Percentiles rank a stretch among this genome's conserved stretches.
Conservation (phyloP, 2,888 invertebrate species). For the Rhaphigaster nebulosa region DNA sequence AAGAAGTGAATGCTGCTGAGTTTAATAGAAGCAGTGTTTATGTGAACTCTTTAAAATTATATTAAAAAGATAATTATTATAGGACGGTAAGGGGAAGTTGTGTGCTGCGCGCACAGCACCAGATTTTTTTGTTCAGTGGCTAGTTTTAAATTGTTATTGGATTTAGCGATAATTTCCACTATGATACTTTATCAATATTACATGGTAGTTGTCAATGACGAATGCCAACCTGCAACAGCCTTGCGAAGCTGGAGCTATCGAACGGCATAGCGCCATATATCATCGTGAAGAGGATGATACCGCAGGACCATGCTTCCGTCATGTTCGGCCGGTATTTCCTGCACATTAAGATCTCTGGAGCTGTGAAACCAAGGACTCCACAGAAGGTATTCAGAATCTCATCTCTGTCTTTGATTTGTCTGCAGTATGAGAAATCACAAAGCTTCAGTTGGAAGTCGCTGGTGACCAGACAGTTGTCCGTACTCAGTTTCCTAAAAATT, state of each 20-base stretch:
- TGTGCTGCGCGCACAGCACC: too few species aligned
- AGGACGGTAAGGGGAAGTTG: too few species aligned
- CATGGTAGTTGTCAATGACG: neutral
- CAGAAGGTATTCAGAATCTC: conserved; percentile 1
- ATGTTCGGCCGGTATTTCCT: neutral
- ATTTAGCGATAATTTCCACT: too few species aligned
- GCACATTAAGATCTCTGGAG: conserved; percentile 52
- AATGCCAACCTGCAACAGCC: conserved; percentile 13
- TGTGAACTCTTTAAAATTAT: too few species aligned
- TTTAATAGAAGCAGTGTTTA: too few species aligned
- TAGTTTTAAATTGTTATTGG: too few species aligned
- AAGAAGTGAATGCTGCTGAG: too few species aligned
- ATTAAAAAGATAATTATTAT: too few species aligned
- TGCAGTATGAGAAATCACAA: conserved; percentile 39
- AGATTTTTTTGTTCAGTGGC: too few species aligned
- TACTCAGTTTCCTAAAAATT: conserved; percentile 23
- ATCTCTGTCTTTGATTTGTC: neutral
- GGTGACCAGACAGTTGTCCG: conserved; percentile 33
- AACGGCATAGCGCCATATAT: conserved; percentile 46
- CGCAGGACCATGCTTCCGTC: conserved; percentile 38
- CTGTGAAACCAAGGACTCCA: conserved; percentile 50
- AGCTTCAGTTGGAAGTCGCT: neutral
- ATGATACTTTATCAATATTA: neutral
- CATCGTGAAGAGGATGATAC: conserved; percentile 39
- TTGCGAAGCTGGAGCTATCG: neutral